Conservation (phyloP, 2,888 invertebrate genomes). For the Magallana nippona region DNA sequence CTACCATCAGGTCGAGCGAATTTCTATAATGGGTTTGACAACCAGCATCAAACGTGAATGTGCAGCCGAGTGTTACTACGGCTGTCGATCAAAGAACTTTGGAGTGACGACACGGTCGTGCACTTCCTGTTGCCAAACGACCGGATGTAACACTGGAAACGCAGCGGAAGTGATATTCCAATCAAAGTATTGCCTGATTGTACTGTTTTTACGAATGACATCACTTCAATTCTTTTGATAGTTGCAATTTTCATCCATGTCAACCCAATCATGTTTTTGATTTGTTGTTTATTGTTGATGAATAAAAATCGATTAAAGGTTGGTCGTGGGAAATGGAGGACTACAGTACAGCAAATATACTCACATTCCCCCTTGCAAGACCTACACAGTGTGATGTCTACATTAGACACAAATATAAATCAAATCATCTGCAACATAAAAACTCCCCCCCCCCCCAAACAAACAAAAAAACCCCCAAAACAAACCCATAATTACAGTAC, state of each 20-base stretch:
- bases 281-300: too few relatives aligned
- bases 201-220: neutral
- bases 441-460: too few relatives aligned
- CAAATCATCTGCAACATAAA: too few relatives aligned
- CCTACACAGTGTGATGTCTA: too few relatives aligned
- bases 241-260: neutral
- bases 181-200: conserved; percentile 2
- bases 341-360: too few relatives aligned
- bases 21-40: conserved; percentile 61
- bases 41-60: conserved; percentile 65
- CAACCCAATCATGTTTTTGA: too few relatives aligned
- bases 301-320: too few relatives aligned
- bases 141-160: conserved; percentile 64
- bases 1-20: conserved; percentile 61
- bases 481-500: too few relatives aligned
- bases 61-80: conserved; percentile 65
- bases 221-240: neutral
- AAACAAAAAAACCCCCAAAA: too few relatives aligned
- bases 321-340: too few relatives aligned
- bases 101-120: conserved; percentile 65
- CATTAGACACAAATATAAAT: too few relatives aligned
- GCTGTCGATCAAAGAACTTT: conserved; percentile 63
- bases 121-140: conserved; percentile 63
- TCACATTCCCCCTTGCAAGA: too few relatives aligned
- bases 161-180: neutral